Percentiles rank a stretch among this genome's conserved stretches.
Conservation (phyloP, 2,797 vertebrate genomes). For the Pangasius krempfi region DNA sequence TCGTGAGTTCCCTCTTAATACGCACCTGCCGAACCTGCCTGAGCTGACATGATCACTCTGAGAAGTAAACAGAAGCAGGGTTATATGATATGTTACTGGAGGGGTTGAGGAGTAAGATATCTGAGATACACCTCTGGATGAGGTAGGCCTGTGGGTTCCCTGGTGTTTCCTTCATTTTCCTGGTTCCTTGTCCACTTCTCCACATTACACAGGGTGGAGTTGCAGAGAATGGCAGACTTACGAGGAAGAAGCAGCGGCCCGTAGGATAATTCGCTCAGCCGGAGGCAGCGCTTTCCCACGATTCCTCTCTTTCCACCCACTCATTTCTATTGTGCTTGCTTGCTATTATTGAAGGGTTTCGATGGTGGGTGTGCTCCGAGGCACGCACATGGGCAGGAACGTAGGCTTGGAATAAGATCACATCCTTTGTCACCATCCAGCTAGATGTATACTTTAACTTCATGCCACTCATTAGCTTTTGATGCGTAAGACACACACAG, state of each 20-base stretch:
- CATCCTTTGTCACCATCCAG: slow-evolving; percentile 17
- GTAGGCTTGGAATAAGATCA: slow-evolving; percentile 18
- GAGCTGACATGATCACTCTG: not conserved
- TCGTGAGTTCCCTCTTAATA: not conserved
- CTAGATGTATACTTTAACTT: not conserved
- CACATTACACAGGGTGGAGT: slow-evolving; percentile 78
- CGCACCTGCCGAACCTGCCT: not conserved
- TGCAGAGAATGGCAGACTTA: slow-evolving; percentile 80
- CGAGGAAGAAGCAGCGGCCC: slow-evolving; percentile 80
- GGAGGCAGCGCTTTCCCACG: slow-evolving; percentile 80
- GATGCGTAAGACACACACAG: slow-evolving; percentile 49
- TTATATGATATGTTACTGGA: not conserved
- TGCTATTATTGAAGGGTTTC: slow-evolving; percentile 40
- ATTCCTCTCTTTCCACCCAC: slow-evolving; percentile 80
- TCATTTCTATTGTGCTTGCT: slow-evolving; percentile 63
- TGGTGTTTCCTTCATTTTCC: not conserved
- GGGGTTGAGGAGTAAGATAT: slow-evolving; percentile 4
- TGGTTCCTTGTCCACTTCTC: slow-evolving; percentile 2
- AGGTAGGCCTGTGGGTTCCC: slow-evolving; percentile 2
- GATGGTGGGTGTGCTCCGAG: slow-evolving; percentile 46
- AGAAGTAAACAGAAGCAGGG: not conserved
- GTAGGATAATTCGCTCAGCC: slow-evolving; percentile 81
- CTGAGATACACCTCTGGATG: slow-evolving; percentile 4
- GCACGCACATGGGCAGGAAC: slow-evolving; percentile 2
- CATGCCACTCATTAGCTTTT: not conserved